phyloP scores from a whole-genome alignment of 2,113 vertebrate species.

The Arizona elegans region DNA sequence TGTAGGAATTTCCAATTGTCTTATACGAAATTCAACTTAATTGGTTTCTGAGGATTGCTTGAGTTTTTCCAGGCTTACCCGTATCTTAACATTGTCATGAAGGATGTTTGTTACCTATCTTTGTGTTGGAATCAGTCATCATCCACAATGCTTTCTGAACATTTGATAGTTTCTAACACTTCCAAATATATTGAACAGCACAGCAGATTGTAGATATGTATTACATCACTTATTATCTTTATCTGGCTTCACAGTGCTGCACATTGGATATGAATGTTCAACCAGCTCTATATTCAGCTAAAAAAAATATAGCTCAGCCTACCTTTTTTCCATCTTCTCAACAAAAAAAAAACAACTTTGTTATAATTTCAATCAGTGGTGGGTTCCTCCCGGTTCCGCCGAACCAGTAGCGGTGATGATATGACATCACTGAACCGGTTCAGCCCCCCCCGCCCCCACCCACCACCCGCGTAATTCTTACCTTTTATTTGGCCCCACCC shows the following conservation, averaged over 20 bases:
- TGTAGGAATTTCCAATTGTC: neutral
- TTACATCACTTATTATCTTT: neutral
- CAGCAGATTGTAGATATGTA: neutral
- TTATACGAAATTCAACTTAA: neutral
- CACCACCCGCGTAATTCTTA: too few relatives aligned
- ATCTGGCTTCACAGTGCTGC: neutral
- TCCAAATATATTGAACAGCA: neutral
- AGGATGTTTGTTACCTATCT: neutral
- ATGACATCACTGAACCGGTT: too few relatives aligned
- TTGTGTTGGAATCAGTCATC: neutral
- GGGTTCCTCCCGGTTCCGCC: too few relatives aligned
- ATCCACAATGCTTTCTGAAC: neutral
- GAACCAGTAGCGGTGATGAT: too few relatives aligned
- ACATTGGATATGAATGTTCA: neutral
- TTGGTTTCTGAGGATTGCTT: neutral
- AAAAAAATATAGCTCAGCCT: neutral
- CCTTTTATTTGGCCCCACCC: too few relatives aligned
- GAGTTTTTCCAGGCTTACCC: neutral
- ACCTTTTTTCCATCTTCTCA: neutral
- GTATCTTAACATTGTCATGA: neutral
- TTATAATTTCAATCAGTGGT: neutral
- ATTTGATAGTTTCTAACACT: neutral
- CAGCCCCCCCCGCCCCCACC: too few relatives aligned
- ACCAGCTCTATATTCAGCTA: neutral
- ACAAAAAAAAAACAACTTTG: neutral